A percentile compares a stretch with the other conserved stretches of the same genome.
phyloP scores from a whole-genome alignment of 2,113 vertebrate genomes.

The Sus scrofa region DNA sequence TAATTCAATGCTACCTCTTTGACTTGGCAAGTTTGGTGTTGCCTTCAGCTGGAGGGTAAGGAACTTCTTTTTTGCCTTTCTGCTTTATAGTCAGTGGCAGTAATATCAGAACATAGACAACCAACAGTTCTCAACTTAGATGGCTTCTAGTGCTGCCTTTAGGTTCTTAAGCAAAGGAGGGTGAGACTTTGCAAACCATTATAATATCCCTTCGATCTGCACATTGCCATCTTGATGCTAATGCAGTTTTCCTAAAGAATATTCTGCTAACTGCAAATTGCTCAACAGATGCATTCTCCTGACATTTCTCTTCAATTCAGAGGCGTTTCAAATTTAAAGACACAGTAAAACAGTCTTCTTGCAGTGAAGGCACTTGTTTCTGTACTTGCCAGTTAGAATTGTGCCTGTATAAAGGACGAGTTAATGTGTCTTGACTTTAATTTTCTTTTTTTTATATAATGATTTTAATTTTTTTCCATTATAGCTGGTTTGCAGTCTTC shows the following conservation, averaged over 20 bases:
- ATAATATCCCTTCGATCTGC: constrained; percentile 39
- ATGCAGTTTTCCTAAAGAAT: constrained; percentile 67
- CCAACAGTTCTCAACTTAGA: constrained; percentile 10
- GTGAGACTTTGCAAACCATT: constrained; percentile 42
- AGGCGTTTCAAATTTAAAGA: constrained; percentile 42
- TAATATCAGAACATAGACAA: constrained; percentile 20
- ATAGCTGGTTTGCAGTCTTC: too few relatives aligned
- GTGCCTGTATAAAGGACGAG: neutral
- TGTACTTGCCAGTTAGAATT: neutral
- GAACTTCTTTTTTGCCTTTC: neutral
- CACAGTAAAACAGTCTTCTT: neutral
- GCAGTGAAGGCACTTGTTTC: neutral
- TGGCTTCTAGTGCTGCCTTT: neutral
- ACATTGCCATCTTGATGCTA: constrained; percentile 66
- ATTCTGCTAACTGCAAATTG: neutral
- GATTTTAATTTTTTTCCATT: too few relatives aligned
- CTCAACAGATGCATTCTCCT: constrained; percentile 55
- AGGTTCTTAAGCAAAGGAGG: constrained; percentile 13
- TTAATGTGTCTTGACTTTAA: constrained; percentile 6
- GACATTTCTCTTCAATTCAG: constrained; percentile 37
- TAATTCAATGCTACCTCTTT: constrained; percentile 13
- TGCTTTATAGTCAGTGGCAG: neutral
- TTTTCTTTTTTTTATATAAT: too few relatives aligned
- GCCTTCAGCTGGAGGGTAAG: constrained; percentile 9
- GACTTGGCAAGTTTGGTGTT: neutral